phyloP scores from a whole-genome alignment of 35 echinoderm and acorn worm species.

The Heliocidaris tuberculata region DNA sequence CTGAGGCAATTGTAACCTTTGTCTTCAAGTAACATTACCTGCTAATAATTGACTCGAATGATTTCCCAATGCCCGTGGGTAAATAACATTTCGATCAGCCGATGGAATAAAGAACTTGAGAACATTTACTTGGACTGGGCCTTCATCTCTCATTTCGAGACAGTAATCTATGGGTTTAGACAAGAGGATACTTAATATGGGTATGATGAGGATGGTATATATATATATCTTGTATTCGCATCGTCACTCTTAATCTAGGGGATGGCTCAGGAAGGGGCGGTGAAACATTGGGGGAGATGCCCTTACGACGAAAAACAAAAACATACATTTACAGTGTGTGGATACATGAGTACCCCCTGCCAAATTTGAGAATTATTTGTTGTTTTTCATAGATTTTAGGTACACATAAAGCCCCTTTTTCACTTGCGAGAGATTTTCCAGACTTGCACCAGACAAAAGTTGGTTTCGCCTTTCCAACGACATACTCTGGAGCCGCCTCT shows the following conservation, averaged over 20 bases:
- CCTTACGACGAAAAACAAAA: too few relatives aligned
- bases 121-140: not conserved
- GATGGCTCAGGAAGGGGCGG: not conserved
- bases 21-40: not conserved
- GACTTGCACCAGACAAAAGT: too few relatives aligned
- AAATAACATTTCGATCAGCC: not conserved
- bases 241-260: not conserved
- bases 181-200: not conserved
- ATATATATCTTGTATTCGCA: not conserved
- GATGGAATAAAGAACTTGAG: not conserved
- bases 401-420: too few relatives aligned
- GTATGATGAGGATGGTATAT: not conserved
- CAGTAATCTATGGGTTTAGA: slow-evolving; percentile 10
- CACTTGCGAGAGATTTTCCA: too few relatives aligned
- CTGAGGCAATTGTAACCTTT: not conserved
- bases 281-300: too few relatives aligned
- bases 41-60: not conserved
- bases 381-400: too few relatives aligned
- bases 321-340: too few relatives aligned
- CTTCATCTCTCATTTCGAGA: not conserved
- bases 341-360: too few relatives aligned
- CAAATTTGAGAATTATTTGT: too few relatives aligned
- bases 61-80: not conserved
- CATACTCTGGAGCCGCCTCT: not conserved
- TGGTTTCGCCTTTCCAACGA: too few relatives aligned